A percentile compares a stretch with the other conserved stretches of the same genome.
Evolutionary conservation across 2,888 invertebrate species (phyloP).

Genomic region (Nezara viridula): DNA sequence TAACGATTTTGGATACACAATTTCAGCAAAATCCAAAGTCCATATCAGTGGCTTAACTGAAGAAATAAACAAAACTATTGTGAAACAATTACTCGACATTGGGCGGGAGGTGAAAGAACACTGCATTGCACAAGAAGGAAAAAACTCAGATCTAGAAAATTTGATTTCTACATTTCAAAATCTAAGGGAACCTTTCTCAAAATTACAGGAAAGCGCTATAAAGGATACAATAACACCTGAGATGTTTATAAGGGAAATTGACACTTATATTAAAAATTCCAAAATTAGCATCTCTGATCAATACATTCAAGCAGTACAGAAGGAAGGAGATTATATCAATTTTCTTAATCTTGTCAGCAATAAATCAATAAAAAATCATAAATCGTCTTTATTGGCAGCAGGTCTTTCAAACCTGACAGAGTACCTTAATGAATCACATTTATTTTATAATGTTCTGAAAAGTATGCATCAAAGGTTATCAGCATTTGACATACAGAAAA

Average conservation of each 20-base stretch:
- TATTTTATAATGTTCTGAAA: slow-evolving; percentile 10
- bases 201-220: not conserved
- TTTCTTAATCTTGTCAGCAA: slow-evolving; percentile 42
- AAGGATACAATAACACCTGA: not conserved
- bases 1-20: slow-evolving; percentile 50
- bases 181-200: not conserved
- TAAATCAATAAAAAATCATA: slow-evolving; percentile 2
- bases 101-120: slow-evolving; percentile 19
- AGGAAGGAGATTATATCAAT: not conserved
- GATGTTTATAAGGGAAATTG: not conserved
- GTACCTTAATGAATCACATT: not conserved
- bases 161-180: not conserved
- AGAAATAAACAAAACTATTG: slow-evolving; percentile 35
- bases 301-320: not conserved
- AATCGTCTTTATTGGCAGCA: not conserved
- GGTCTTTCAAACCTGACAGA: not conserved
- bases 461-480: not conserved
- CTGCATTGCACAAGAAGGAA: not conserved
- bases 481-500: slow-evolving; percentile 12
- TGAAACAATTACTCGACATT: not conserved
- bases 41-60: slow-evolving; percentile 26
- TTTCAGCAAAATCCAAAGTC: slow-evolving; percentile 40
- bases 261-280: not conserved
- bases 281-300: not conserved
- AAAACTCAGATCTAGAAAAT: not conserved